Evolutionary conservation across 2,888 invertebrate genomes (phyloP).

Genomic region (Xanthorhoe spadicearia): DNA sequence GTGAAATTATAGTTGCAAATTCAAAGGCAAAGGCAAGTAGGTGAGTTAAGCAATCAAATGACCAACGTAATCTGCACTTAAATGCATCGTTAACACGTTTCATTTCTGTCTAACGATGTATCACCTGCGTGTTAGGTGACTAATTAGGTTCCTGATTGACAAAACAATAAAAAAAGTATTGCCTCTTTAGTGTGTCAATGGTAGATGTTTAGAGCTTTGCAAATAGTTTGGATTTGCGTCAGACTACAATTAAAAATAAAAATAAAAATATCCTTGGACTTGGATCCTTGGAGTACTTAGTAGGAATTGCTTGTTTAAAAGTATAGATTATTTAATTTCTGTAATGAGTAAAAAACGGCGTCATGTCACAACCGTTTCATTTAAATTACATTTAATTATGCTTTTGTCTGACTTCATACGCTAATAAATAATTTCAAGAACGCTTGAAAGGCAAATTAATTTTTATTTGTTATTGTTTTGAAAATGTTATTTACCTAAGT

Average conservation of each 20-base stretch:
- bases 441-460: background rate
- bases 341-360: background rate
- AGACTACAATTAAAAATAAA: too few relatives aligned
- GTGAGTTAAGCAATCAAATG: slow-evolving; percentile 28
- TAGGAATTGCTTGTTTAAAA: too few relatives aligned
- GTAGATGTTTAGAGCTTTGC: too few relatives aligned
- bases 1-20: slow-evolving; percentile 15
- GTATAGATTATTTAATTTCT: too few relatives aligned
- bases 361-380: background rate
- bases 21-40: slow-evolving; percentile 13
- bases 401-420: background rate
- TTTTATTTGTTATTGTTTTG: background rate
- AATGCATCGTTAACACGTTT: slow-evolving; percentile 24
- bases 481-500: background rate
- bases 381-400: background rate
- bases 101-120: slow-evolving; percentile 24
- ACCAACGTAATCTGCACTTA: slow-evolving; percentile 17
- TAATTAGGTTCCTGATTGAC: slow-evolving; percentile 20
- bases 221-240: too few relatives aligned
- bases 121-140: slow-evolving; percentile 25
- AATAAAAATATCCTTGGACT: too few relatives aligned
- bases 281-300: too few relatives aligned
- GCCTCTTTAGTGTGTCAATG: too few relatives aligned
- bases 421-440: background rate
- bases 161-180: background rate